Evolutionary conservation across 2,888 invertebrate species (phyloP), one percentile per base, ranked within the genome.

Genomic region (Diplazon laetatorius): DNA sequence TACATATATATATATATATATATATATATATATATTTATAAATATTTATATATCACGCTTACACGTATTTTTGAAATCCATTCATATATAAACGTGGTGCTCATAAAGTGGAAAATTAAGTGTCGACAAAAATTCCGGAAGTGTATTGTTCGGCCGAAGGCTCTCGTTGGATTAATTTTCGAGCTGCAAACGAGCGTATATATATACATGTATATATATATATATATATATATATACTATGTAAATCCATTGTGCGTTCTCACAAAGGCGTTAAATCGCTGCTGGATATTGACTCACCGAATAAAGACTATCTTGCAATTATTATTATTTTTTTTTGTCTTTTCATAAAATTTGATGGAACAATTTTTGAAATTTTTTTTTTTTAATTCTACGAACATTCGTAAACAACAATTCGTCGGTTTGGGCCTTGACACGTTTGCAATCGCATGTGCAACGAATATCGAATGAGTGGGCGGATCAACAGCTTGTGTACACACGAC

Each of bases 341-440:
- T n/a, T n/a, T n/a, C n/a, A n/a, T n/a, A n/a, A n/a, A n/a, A n/a
- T n/a, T n/a, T n/a, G n/a, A n/a, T n/a, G n/a, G n/a, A n/a, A n/a
- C n/a, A n/a, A n/a, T n/a, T n/a, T n/a, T n/a, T n/a, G n/a, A n/a
- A n/a, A n/a, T n/a, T n/a, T n/a, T n/a, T n/a, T n/a, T n/a, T n/a
- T 35, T 50, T 39, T 12, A 55, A 16, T 63, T 1, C 35, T 25
- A 16, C 16, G n/a, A 55, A 22, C 14, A 35, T 55, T 55, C 16
- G 55, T 35, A 35, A 55, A 80, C 72, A 84, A 83, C 75, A 82
- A 84, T 84, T 81, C 76, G 75, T 65, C 73, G 80, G 77, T 35
- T 14, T 18, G 66, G 59, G 71, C 86, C 87, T 85, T 87, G 87
- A 85, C 86, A 86, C 68, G 80, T 74, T 82, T 84, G 76, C 44